Conservation (phyloP, 1,140 invertebrate species). For the Limonius californicus region DNA sequence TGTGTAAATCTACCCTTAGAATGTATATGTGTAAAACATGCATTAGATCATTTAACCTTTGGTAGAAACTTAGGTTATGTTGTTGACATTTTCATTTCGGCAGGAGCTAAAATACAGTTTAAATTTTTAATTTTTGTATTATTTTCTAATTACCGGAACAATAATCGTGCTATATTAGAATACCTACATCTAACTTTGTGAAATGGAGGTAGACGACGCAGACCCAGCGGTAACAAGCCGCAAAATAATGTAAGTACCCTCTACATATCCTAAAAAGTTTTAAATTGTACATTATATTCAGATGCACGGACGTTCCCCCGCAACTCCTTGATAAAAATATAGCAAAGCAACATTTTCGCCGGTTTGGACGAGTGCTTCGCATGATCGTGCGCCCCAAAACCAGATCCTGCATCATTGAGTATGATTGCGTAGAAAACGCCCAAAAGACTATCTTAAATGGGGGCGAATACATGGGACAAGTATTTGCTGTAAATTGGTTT, state of each 20-base stretch:
- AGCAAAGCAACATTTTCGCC: conserved; percentile 61
- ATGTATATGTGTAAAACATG: too few species aligned
- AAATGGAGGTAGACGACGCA: neutral
- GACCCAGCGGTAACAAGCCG: neutral
- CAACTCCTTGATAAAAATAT: conserved; percentile 56
- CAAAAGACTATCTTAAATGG: conserved; percentile 56
- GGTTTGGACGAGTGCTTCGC: conserved; percentile 59
- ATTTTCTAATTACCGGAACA: too few species aligned
- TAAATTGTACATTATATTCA: conserved; percentile 34
- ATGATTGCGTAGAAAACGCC: conserved; percentile 54
- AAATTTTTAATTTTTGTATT: too few species aligned
- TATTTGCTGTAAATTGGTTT: conserved; percentile 52
- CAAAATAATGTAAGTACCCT: neutral
- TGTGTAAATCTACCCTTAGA: too few species aligned
- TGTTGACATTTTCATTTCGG: too few species aligned
- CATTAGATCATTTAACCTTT: too few species aligned
- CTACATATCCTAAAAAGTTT: neutral
- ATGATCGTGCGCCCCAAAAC: conserved; percentile 58
- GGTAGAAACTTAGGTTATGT: too few species aligned
- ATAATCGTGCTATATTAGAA: too few species aligned
- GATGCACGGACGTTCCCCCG: conserved; percentile 62
- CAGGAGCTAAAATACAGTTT: too few species aligned
- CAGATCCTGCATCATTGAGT: conserved; percentile 58
- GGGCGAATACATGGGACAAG: conserved; percentile 55
- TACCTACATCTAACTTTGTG: neutral